These are phyloP conservation scores for Liasis olivaceus DNA, from an alignment of 2,797 vertebrate species.

Conservation along the genomic window DNA sequence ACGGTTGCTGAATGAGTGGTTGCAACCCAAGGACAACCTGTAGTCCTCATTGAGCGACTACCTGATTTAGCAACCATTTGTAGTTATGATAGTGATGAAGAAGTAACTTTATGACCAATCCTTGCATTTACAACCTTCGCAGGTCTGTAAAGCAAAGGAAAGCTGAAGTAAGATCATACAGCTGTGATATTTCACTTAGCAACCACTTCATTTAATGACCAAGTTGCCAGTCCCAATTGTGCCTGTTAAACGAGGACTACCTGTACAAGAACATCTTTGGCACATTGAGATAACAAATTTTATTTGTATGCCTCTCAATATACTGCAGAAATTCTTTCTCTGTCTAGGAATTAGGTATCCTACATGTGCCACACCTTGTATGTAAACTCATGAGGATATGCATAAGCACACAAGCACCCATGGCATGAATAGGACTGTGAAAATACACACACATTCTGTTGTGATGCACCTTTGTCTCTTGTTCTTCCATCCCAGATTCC, in stretches of 20 bases:
- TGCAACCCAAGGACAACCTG: neutral
- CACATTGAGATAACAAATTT: neutral
- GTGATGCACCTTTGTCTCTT: too few relatives aligned
- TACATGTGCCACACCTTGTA: neutral
- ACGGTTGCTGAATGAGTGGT: neutral
- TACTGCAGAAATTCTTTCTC: neutral
- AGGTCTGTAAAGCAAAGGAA: neutral
- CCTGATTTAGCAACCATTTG: neutral
- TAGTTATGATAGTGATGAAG: neutral
- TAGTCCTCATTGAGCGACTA: neutral
- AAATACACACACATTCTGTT: neutral
- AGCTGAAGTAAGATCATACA: neutral
- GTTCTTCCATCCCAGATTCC: neutral
- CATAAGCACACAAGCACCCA: neutral
- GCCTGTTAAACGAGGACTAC: neutral
- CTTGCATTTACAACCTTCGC: neutral
- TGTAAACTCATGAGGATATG: too few relatives aligned
- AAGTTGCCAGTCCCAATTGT: neutral
- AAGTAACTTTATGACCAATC: too few relatives aligned
- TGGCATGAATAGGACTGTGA: neutral
- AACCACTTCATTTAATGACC: neutral
- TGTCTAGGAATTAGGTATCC: neutral
- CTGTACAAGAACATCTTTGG: neutral
- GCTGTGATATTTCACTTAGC: neutral
- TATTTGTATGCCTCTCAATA: neutral